Evolutionary conservation across 2,113 vertebrate genomes (phyloP).

Genomic region (Typhlomys cinereus): DNA sequence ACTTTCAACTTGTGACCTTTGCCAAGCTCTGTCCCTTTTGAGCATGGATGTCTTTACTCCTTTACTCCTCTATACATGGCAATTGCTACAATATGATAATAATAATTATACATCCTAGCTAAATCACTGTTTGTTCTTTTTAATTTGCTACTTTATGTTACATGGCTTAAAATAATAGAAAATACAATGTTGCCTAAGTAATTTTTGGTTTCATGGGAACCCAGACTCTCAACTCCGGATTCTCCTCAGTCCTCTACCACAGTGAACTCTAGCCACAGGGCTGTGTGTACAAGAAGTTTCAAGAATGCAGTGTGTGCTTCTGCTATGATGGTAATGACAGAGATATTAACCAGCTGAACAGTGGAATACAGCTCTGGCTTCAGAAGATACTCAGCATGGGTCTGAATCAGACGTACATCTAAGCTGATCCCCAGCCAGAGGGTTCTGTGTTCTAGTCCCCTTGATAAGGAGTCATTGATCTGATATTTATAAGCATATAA

Average conservation of each 20-base stretch:
- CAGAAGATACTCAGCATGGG: not conserved
- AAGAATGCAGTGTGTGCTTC: fast-evolving
- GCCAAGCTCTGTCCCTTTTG: not conserved
- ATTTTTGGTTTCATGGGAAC: not conserved
- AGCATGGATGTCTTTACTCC: not conserved
- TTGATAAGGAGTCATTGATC: not conserved
- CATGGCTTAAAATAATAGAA: not conserved
- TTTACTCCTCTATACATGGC: not conserved
- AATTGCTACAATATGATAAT: not conserved
- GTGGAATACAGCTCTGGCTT: not conserved
- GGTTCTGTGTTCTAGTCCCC: not conserved
- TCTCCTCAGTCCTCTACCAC: not conserved
- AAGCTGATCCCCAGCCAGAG: not conserved
- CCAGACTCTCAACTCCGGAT: not conserved
- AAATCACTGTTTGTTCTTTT: not conserved
- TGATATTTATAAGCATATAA: constrained; percentile 9
- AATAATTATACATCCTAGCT: not conserved
- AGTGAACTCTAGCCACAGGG: not conserved
- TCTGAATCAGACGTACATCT: not conserved
- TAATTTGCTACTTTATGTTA: not conserved
- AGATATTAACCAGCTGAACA: not conserved
- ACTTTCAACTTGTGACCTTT: not conserved
- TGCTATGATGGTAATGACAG: not conserved
- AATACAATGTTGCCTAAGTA: not conserved
- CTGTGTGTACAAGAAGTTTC: fast-evolving